These are phyloP conservation scores for Acromyrmex heyeri DNA, from an alignment of 1,140 invertebrate genomes.

Conservation along the genomic window DNA sequence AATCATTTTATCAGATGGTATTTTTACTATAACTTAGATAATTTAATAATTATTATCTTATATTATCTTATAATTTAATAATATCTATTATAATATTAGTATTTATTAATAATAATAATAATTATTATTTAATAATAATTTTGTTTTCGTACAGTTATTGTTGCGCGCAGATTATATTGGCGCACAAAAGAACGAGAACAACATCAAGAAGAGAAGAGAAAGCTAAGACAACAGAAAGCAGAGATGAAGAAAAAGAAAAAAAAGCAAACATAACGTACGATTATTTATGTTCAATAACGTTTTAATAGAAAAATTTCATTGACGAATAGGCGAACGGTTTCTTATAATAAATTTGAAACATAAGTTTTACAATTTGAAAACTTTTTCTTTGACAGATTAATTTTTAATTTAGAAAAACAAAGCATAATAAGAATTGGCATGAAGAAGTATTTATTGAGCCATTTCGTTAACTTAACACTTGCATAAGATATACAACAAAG, in stretches of 20 bases:
- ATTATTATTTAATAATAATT: not conserved
- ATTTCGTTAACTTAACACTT: conserved; percentile 36
- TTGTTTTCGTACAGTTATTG: not conserved
- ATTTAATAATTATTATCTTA: not conserved
- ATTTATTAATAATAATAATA: not conserved
- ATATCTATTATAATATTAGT: too few relatives aligned
- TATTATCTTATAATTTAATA: not conserved
- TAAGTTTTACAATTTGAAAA: not conserved
- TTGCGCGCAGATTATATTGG: not conserved
- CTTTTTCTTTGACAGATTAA: not conserved
- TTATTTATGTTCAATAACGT: not conserved
- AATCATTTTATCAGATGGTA: not conserved
- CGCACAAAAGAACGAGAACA: not conserved
- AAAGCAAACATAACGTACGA: not conserved
- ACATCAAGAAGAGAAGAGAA: conserved; percentile 9
- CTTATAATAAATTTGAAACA: conserved; percentile 31
- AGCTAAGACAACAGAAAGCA: conserved; percentile 10
- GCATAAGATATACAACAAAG: conserved; percentile 36
- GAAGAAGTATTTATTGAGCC: conserved; percentile 53
- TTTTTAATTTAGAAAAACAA: not conserved
- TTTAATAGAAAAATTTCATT: not conserved
- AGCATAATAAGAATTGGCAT: not conserved
- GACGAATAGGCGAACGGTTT: not conserved
- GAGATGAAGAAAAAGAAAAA: conserved; percentile 24
- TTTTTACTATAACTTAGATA: too few relatives aligned